Base-by-base conservation (phyloP, 2,888 invertebrate species). In the Subacronicta megacephala region DNA sequence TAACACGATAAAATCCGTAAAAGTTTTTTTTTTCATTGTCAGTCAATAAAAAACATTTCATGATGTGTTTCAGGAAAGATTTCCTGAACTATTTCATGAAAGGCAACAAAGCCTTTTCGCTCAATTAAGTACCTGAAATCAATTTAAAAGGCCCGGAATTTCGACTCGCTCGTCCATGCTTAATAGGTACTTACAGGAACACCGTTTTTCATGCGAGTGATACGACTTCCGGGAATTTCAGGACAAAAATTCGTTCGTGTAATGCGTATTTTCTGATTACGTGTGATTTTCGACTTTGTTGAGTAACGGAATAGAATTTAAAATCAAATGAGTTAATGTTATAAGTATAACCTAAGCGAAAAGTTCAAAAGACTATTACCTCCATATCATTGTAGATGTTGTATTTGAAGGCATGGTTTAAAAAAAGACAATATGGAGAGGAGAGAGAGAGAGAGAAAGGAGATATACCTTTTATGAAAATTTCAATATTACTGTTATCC, bases 101-200 rank as follows among this genome's bases (percentile, higher is more conserved):
- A 53, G 50, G 26, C 33, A 31, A 33, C 20, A 31, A 56, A 53
- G 51, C 40, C 54, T 57, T 69, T 72, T 56, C 62, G 63, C 59
- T 51, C 78, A 73, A 75, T 77, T 75, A 77, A 71, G 52, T 59
- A 45, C 37, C 62, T 62, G 59, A 64, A 76, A 77, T 76, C 69
- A 72, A 77, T 77, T 76, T 72, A 56, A 63, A 62, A 60, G 57
- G 38, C 13, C 44, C 62, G 64, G 69, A 65, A 75, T 75, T 62
- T 62, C 40, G 40, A 60, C 37, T 62, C 75, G 51, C 35, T 62
- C 69, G 64, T 29, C 72, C 75, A 67, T 61, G 23, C 56, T 49
- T 73, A 77, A 77, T 60, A 62, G 56, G 55, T 62, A 67, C 62
- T 73, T 67, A 61, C 35, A 47, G 36, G 6, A 41, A 47, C 20